Evolutionary conservation across 2,113 vertebrate genomes (phyloP), one percentile per base, ranked within the genome.

Genomic region (Cygnus atratus): DNA sequence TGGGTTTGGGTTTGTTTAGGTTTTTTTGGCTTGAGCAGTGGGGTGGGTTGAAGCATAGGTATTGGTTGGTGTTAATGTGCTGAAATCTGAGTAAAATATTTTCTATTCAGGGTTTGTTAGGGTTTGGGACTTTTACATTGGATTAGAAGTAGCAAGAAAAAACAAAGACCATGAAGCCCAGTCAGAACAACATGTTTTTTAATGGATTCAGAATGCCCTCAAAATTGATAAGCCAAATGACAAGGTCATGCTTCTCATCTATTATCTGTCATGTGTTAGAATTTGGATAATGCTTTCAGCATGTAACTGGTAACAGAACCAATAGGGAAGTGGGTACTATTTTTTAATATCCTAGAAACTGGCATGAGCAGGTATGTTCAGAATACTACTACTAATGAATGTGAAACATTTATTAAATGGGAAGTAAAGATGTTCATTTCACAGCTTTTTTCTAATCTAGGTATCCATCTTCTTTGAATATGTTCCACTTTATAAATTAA

Each of bases 371-470:
- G 15, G 10, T 80, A 44, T 17, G 26, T 57, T 72, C 66, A 37
- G 29, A 80, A 62, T 54, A 29, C 25, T 78, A 28, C 52, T 66
- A 52, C 1, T 82, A 82, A n/a, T 93, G 82, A 90, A 71, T 78
- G 57, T 61, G 50, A 84, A 92, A 65, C 1, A 0, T 62, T 52
- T 88, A 74, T 68, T 76, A 87, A 46, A 72, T 21, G 15, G 10
- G 50, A 92, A 78, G 58, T 67, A 89, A 90, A 90, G 46, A 50
- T 95, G 68, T 83, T 91, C 10, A 71, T 87, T 84, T 92, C 41
- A 57, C 13, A 88, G 50, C 19, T 80, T 96, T 89, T 79, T 88
- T 50, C 14, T 79, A 44, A 72, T 82, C 33, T 61, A 76, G 77
- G 52, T 79, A 58, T 83, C 59, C 15, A 80, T 94, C 54, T 31